phyloP scores from a whole-genome alignment of 2,113 vertebrate species.

The Agelaius phoeniceus region DNA sequence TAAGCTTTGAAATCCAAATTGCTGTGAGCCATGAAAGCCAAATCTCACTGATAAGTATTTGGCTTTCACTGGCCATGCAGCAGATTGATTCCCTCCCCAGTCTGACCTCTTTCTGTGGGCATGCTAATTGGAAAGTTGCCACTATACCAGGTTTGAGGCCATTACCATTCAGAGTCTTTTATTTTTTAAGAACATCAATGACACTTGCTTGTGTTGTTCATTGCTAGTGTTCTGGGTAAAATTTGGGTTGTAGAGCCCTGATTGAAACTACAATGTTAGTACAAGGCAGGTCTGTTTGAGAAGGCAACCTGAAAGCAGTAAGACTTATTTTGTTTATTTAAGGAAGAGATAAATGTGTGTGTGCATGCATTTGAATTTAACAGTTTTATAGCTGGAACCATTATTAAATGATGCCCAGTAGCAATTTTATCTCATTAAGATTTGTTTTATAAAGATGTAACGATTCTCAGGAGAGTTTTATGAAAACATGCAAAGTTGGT shows the following conservation, averaged over 20 bases:
- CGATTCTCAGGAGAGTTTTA: slow-evolving; percentile 31
- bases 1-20: neutral
- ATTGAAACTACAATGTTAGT: neutral
- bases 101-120: neutral
- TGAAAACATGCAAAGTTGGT: slow-evolving; percentile 36
- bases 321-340: slow-evolving; percentile 30
- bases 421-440: slow-evolving; percentile 16
- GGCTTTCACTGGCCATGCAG: neutral
- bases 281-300: neutral
- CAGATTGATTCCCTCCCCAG: neutral
- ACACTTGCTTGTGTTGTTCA: slow-evolving; percentile 40
- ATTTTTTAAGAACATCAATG: slow-evolving; percentile 56
- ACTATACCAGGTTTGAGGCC: slow-evolving; percentile 12
- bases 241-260: neutral
- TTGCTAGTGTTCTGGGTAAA: slow-evolving; percentile 46
- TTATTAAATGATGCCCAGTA: slow-evolving; percentile 18
- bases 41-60: neutral
- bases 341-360: slow-evolving; percentile 22
- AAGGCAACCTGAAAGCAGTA: slow-evolving; percentile 22
- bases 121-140: neutral
- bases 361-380: slow-evolving; percentile 37
- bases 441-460: slow-evolving; percentile 23
- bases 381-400: neutral
- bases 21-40: neutral
- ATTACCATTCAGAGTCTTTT: slow-evolving; percentile 45